Base-by-base conservation (phyloP, 2,113 vertebrate genomes). In the Centropristis striata region DNA sequence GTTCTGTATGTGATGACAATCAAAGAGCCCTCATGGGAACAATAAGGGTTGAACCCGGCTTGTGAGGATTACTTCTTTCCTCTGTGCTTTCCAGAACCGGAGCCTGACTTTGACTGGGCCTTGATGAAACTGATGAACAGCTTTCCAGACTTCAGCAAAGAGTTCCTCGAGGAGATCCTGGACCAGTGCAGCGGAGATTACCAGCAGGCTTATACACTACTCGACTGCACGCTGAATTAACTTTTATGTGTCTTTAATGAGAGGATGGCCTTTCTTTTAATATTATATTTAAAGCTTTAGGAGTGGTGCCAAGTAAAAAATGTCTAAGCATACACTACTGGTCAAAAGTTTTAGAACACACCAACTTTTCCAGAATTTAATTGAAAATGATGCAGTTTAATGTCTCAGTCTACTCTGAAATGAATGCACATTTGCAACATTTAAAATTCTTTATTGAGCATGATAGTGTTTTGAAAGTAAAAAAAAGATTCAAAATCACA, bases 81-180 rank as follows among this genome's bases (percentile, higher is more conserved):
- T 80, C 7, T 90, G 53, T 90, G 32, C 75, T 73, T 92, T 81
- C 75, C 58, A 87, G 86, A 82, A 57, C 5, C n/a, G 71, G 83
- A 66, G 54, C 14, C 64, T 9, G 89, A 90, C 54, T 41, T 4
- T 5, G 81, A 90, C 13, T 88, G 88, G 91, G 72, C 71, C 49
- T 41, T 95, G 75, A 87, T 88, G 90, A 92, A 85, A 50, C 90
- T 95, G 42, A 80, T 73, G 51, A 77, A 0, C 32, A 44, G 9
- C 2, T 95, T 95, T 49, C 83, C 93, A 23, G 28, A 76, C 27
- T 90, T 39, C 75, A 64, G 81, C 64, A 51, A 1, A 54, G 51
- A 4, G 16, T 76, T 90, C 64, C 83, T 95, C 5, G 66, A 92
- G 78, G 94, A 93, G 25, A 92, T 95, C 53, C 53, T 94, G 9